phyloP scores from a whole-genome alignment of 2,888 invertebrate species.

The Nomada lathburiana region DNA sequence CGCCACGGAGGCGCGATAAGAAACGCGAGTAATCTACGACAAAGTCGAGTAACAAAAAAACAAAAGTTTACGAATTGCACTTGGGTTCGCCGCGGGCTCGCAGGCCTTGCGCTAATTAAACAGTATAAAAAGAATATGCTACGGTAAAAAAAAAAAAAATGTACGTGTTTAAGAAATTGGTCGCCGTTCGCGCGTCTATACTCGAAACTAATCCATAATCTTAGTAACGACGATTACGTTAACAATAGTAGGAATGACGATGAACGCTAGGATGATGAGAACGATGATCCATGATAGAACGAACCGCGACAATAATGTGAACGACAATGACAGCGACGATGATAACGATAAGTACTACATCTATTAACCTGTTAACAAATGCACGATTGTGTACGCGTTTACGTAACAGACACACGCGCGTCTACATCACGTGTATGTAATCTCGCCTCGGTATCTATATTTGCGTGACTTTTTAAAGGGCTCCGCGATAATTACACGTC shows the following conservation, averaged over 20 bases:
- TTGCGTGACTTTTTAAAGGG: slow-evolving; percentile 5
- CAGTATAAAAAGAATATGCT: slow-evolving; percentile 4
- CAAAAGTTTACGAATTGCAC: slow-evolving; percentile 57
- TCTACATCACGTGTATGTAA: not conserved
- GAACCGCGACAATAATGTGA: slow-evolving; percentile 22
- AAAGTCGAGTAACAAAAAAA: slow-evolving; percentile 37
- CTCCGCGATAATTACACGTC: slow-evolving; percentile 1
- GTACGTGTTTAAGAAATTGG: slow-evolving; percentile 19
- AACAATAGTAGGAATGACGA: slow-evolving; percentile 40
- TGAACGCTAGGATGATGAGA: slow-evolving; percentile 54
- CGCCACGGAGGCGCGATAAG: slow-evolving; percentile 16
- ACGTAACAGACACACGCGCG: slow-evolving; percentile 19
- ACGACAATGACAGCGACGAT: slow-evolving; percentile 51
- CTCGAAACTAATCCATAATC: slow-evolving; percentile 30
- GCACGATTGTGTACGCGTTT: slow-evolving; percentile 42
- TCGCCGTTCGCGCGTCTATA: slow-evolving; percentile 23
- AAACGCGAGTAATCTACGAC: slow-evolving; percentile 22
- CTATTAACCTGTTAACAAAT: slow-evolving; percentile 61
- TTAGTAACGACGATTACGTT: slow-evolving; percentile 20
- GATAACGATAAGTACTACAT: slow-evolving; percentile 61
- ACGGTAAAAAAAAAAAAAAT: not conserved
- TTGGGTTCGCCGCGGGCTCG: slow-evolving; percentile 37
- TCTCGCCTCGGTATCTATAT: not conserved
- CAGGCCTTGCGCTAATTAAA: slow-evolving; percentile 32
- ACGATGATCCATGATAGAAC: slow-evolving; percentile 47